These are phyloP conservation scores for Macrotus californicus DNA, from an alignment of 2,113 vertebrate genomes.

Conservation along the genomic window DNA sequence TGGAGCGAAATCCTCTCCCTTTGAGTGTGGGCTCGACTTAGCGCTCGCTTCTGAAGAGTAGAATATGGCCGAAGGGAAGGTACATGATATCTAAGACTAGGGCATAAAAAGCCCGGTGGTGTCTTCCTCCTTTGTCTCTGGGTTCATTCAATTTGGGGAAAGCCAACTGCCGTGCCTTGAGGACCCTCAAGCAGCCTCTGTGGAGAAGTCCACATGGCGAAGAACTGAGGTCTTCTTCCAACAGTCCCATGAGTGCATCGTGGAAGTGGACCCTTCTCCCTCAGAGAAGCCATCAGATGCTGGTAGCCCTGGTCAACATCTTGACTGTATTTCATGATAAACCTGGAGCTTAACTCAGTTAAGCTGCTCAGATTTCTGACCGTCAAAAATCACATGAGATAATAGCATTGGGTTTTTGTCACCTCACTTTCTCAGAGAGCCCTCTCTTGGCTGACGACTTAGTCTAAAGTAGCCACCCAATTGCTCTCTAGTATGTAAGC, in stretches of 20 bases:
- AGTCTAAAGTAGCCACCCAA: not conserved
- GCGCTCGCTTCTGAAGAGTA: not conserved
- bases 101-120: not conserved
- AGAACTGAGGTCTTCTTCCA: not conserved
- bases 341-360: not conserved
- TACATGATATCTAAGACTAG: not conserved
- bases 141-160: not conserved
- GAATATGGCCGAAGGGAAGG: not conserved
- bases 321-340: not conserved
- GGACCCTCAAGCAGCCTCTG: not conserved
- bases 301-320: not conserved
- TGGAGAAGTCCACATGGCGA: not conserved
- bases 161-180: fast-evolving
- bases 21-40: not conserved
- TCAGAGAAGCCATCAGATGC: not conserved
- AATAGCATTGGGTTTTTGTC: not conserved
- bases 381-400: not conserved
- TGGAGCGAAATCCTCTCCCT: not conserved
- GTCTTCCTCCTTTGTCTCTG: not conserved
- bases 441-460: not conserved
- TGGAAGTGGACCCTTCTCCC: not conserved
- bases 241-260: too few relatives aligned
- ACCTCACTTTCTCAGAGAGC: not conserved
- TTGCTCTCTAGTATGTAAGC: not conserved
- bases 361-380: not conserved